phyloP scores from a whole-genome alignment of 2,797 vertebrate species.

The Notamacropus eugenii region DNA sequence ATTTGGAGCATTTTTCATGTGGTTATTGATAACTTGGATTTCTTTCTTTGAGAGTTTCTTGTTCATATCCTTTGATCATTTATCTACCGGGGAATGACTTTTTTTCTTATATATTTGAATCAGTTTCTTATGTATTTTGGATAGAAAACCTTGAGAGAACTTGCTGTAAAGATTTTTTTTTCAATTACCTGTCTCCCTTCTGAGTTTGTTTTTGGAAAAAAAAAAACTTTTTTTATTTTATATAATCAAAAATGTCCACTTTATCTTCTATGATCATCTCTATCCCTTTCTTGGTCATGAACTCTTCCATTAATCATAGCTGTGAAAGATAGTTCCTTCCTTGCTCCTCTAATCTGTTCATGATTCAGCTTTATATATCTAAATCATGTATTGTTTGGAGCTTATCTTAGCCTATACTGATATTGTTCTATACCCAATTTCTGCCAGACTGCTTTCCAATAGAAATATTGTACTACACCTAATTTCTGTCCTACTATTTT shows the following conservation, averaged over 20 bases:
- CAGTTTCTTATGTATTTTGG: neutral
- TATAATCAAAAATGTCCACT: neutral
- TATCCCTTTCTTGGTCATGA: neutral
- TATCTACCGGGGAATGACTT: neutral
- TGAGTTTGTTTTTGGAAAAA: neutral
- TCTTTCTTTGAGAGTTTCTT: neutral
- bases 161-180: neutral
- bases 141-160: neutral
- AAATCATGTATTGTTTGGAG: neutral
- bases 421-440: neutral
- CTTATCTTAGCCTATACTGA: neutral
- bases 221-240: neutral
- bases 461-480: no score
- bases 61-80: neutral
- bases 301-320: neutral
- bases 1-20: neutral
- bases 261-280: neutral
- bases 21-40: neutral
- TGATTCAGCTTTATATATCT: neutral
- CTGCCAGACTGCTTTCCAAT: no score
- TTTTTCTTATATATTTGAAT: neutral
- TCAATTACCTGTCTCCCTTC: neutral
- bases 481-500: neutral
- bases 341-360: neutral
- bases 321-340: neutral